Evolutionary conservation across 2,888 invertebrate genomes (phyloP), one percentile per base, ranked within the genome.

Genomic region (Scotopteryx bipunctaria): DNA sequence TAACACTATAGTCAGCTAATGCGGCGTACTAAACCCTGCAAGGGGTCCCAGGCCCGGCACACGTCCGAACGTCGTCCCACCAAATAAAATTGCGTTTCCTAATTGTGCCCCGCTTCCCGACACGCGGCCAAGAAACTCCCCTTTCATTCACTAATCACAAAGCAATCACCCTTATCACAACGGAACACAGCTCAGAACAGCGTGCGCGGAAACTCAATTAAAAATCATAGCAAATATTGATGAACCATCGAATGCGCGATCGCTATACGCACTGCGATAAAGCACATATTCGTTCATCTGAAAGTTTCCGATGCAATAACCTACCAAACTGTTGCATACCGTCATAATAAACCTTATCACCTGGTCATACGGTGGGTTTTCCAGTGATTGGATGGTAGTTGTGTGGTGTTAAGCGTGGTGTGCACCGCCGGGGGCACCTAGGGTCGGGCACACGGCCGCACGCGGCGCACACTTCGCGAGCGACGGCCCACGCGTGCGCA

Each of bases 391-490:
- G n/a, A 0, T 13, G 27, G n/a, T 23, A 23, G 21, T 23, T 36
- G 61, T 55, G 35, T 17, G 45, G 58, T 57, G 63, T 67, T 67
- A 72, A 67, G 68, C 58, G 57, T 55, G 57, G 64, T 71, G 63
- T 57, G 55, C 67, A 70, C 64, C 67, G 75, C 75, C 73, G 68
- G 61, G 63, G 66, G 70, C 61, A 61, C 61, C 61, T 53, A 69
- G 73, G 71, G 73, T 66, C 73, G 67, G 69, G 70, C 73, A 70
- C 75, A 71, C 71, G 76, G 71, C 33, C 46, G 78, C 90, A 88
- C 88, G 89, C 87, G 86, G 86, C 85, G 81, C 84, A 86, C 88
- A 87, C 87, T 86, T 84, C 80, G 76, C 76, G 78, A 62, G 75
- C 71, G 81, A 69, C 83, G 85, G 72, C 76, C 81, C 72, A 78